phyloP scores from a whole-genome alignment of 2,888 invertebrate species.

The Heliconius ismenius region DNA sequence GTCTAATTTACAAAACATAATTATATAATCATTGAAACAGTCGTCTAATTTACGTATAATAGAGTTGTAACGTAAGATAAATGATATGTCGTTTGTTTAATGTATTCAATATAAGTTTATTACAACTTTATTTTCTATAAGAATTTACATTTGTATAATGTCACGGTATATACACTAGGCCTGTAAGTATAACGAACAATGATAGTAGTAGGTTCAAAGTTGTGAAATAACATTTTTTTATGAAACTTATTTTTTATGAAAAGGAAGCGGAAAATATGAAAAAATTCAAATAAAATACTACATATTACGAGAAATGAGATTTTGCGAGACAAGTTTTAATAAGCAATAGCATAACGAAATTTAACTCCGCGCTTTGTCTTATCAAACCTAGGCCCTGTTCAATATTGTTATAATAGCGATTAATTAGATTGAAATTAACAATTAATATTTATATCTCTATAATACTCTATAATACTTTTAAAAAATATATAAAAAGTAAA shows the following conservation, averaged over 20 bases:
- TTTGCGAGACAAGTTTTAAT: not conserved
- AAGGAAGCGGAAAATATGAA: not conserved
- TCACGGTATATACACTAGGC: not conserved
- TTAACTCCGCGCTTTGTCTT: not conserved
- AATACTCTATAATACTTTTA: too few species aligned
- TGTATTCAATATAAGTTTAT: conserved; percentile 31
- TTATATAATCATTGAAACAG: not conserved
- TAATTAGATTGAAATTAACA: not conserved
- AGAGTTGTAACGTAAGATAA: conserved; percentile 36
- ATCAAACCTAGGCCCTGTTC: not conserved
- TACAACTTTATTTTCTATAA: conserved; percentile 20
- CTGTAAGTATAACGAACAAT: not conserved
- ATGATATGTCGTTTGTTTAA: conserved; percentile 32
- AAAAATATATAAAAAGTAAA: too few species aligned
- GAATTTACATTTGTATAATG: not conserved
- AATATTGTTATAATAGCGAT: not conserved
- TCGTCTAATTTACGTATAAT: conserved; percentile 38
- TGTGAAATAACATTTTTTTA: not conserved
- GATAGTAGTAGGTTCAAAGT: not conserved
- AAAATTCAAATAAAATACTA: not conserved
- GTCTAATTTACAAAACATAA: not conserved
- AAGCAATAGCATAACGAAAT: too few species aligned
- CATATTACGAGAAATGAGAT: not conserved
- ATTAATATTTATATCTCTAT: too few species aligned
- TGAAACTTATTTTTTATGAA: not conserved